Conservation (phyloP, 2,888 invertebrate genomes). For the Eupithecia pulchellata region DNA sequence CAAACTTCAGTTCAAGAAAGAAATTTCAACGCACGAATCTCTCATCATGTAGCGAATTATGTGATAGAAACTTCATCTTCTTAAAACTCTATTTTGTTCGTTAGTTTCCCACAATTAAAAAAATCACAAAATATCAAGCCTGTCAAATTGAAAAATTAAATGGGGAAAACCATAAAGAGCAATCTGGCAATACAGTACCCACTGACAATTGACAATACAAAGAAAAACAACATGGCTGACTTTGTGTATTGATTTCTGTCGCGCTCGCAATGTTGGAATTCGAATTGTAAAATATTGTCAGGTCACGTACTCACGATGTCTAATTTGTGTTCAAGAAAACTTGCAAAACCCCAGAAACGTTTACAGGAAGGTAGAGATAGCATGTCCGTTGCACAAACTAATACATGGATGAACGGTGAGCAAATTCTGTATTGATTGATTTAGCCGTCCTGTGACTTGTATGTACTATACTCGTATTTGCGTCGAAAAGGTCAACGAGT, state of each 20-base stretch:
- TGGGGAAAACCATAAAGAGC: not conserved
- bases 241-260: slow-evolving; percentile 38
- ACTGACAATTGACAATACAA: slow-evolving; percentile 15
- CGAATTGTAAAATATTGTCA: slow-evolving; percentile 54
- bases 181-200: slow-evolving; percentile 16
- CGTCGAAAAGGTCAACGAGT: slow-evolving; percentile 49
- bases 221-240: slow-evolving; percentile 62
- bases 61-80: too few species aligned
- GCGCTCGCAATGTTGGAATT: slow-evolving; percentile 52
- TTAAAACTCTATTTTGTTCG: too few species aligned
- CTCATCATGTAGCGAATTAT: too few species aligned
- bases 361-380: slow-evolving; percentile 89
- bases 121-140: not conserved
- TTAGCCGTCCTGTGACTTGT: slow-evolving; percentile 37
- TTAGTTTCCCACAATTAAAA: not conserved
- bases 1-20: too few species aligned
- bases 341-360: slow-evolving; percentile 90
- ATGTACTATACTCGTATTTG: slow-evolving; percentile 15
- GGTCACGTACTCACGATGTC: slow-evolving; percentile 83
- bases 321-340: slow-evolving; percentile 91
- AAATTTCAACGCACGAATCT: too few species aligned
- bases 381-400: slow-evolving; percentile 92
- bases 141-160: not conserved
- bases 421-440: slow-evolving; percentile 69
- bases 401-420: slow-evolving; percentile 95